phyloP scores from a whole-genome alignment of 1,140 invertebrate species.

The Anastrepha ludens region DNA sequence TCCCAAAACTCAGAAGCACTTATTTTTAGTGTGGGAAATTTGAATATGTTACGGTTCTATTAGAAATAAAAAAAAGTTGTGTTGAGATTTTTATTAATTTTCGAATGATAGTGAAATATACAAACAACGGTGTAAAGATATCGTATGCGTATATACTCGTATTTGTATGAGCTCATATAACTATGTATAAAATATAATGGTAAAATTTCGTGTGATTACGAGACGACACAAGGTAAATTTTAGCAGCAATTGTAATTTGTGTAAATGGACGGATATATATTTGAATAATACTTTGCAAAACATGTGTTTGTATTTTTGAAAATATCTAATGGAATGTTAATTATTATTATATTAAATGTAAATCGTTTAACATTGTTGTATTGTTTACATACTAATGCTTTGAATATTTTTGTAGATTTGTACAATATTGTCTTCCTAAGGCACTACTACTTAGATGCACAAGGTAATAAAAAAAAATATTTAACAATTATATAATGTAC shows the following conservation, averaged over 20 bases:
- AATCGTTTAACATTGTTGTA: background rate
- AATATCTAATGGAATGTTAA: too few relatives aligned
- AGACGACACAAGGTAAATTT: too few relatives aligned
- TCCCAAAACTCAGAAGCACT: too few relatives aligned
- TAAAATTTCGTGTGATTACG: too few relatives aligned
- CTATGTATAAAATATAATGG: too few relatives aligned
- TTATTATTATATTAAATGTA: too few relatives aligned
- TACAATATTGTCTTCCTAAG: conserved; percentile 36
- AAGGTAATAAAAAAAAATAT: background rate
- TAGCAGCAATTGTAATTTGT: background rate
- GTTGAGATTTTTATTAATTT: background rate
- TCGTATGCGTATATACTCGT: background rate
- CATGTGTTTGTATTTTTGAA: too few relatives aligned
- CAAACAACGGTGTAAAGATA: conserved; percentile 35
- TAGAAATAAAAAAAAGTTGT: background rate
- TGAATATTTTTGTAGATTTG: conserved; percentile 47
- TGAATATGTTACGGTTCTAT: too few relatives aligned
- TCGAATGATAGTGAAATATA: conserved; percentile 24
- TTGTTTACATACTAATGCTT: background rate
- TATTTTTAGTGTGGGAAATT: too few relatives aligned
- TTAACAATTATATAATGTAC: background rate
- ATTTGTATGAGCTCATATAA: too few relatives aligned
- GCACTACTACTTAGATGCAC: background rate
- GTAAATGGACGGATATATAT: background rate
- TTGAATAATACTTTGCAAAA: background rate